These are phyloP conservation scores for Colistium nudipinnis DNA, from an alignment of 2,113 vertebrate species.

Conservation along the genomic window DNA sequence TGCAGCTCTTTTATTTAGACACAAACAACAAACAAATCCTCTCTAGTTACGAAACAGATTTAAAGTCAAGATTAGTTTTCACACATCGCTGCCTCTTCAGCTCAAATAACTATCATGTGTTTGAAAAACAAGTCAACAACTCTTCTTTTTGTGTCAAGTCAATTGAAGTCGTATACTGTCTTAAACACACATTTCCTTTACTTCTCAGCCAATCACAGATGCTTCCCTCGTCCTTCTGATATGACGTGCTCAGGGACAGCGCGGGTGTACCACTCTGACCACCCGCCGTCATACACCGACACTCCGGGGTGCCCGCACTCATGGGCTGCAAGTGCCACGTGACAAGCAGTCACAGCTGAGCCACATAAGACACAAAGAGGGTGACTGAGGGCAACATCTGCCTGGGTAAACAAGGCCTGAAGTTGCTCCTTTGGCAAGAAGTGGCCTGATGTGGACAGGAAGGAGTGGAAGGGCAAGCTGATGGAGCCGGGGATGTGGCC, in stretches of 20 bases:
- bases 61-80: slow-evolving; percentile 11
- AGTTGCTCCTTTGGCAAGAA: slow-evolving; percentile 86
- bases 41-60: neutral
- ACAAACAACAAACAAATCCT: neutral
- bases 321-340: slow-evolving; percentile 86
- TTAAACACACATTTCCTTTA: neutral
- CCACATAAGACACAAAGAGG: slow-evolving; percentile 87
- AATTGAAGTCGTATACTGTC: neutral
- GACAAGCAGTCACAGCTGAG: slow-evolving; percentile 89
- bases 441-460: slow-evolving; percentile 84
- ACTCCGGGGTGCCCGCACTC: slow-evolving; percentile 86
- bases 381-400: slow-evolving; percentile 80
- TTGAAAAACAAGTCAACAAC: too few relatives aligned
- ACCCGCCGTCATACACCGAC: slow-evolving; percentile 88
- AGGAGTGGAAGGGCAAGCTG: slow-evolving; percentile 88
- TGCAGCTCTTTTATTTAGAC: too few relatives aligned
- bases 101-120: too few relatives aligned
- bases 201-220: slow-evolving; percentile 62
- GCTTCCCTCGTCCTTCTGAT: slow-evolving; percentile 89
- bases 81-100: neutral
- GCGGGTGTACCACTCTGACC: slow-evolving; percentile 92
- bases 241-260: slow-evolving; percentile 86
- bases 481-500: slow-evolving; percentile 89
- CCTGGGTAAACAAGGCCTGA: slow-evolving; percentile 80
- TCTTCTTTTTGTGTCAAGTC: too few relatives aligned